Evolutionary conservation across 2,113 vertebrate genomes (phyloP), one percentile per base, ranked within the genome.

Genomic region (Trematomus loennbergii): DNA sequence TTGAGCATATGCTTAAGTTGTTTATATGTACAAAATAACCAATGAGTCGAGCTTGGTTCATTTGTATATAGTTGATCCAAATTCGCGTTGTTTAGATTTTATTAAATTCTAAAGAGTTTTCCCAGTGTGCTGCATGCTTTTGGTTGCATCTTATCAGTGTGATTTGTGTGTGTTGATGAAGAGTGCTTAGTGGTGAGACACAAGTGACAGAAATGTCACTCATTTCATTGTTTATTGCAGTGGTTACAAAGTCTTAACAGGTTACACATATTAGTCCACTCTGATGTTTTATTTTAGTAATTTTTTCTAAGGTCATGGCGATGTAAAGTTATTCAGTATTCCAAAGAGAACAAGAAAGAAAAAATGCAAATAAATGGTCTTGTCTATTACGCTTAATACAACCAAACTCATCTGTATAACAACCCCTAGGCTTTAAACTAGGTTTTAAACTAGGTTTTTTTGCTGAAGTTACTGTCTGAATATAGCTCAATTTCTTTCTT

Each of bases 11-110:
- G 18, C 57, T 79, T 59, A 58, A 66, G 25, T 66, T 91, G 89
- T 89, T 81, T 69, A 90, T 88, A 90, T 94, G 91, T 92, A 93
- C 81, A 92, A 83, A 93, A 84, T 58, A 88, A 73, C 73, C 52
- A 72, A 2, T 73, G 59, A 48, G 55, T 73, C 50, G 85, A 69
- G 3, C 46, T 72, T 87, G 70, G 67, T 78, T 82, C 43, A 12
- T 79, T 87, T 90, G 83, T 86, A 90, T 87, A 89, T 85, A 77
- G 86, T 33, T 77, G 54, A 83, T 22, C n/a, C 12, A 69, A 50
- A 22, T 53, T 62, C 74, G 12, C 57, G 62, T n/a, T 79, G 15
- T 22, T 70, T 64, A 79, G 20, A 72, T 80, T 63, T 83, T 81
- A 88, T 91, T 87, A 85, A 91, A 90, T 63, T 65, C 33, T 55